phyloP scores from a whole-genome alignment of 1,140 invertebrate genomes.

The Dendroctonus valens region DNA sequence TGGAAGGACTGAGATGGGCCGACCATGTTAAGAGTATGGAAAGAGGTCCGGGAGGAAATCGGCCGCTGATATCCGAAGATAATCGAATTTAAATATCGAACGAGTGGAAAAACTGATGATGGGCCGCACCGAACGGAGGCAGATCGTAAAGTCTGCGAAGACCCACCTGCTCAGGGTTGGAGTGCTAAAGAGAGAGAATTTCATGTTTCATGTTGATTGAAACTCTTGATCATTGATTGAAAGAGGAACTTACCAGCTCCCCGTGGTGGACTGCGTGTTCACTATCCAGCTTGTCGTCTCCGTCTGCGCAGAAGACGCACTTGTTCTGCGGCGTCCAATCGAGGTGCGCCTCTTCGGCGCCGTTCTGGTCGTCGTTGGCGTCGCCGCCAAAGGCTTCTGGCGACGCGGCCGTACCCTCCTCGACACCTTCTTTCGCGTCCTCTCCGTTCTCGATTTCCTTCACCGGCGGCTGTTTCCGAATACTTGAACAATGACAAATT shows the following conservation, averaged over 20 bases:
- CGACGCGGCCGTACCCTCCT: constrained; percentile 25
- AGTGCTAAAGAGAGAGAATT: too few relatives aligned
- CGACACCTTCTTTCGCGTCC: constrained; percentile 6
- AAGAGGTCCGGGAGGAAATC: too few relatives aligned
- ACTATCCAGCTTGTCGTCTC: constrained; percentile 71
- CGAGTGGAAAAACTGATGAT: too few relatives aligned
- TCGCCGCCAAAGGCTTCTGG: constrained; percentile 44
- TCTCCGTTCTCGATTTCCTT: constrained; percentile 20
- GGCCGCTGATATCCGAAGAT: too few relatives aligned
- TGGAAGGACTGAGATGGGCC: too few relatives aligned
- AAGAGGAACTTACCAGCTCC: constrained; percentile 54
- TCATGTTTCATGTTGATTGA: too few relatives aligned
- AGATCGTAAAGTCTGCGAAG: too few relatives aligned
- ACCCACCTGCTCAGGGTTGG: too few relatives aligned
- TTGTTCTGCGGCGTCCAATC: constrained; percentile 84
- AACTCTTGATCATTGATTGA: too few relatives aligned
- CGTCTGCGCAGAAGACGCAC: constrained; percentile 75
- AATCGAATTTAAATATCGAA: too few relatives aligned
- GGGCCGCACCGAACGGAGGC: too few relatives aligned
- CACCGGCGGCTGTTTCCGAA: constrained; percentile 19
- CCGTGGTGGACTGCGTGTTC: constrained; percentile 60
- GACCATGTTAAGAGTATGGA: too few relatives aligned
- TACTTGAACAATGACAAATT: constrained; percentile 6
- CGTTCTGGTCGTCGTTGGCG: constrained; percentile 40
- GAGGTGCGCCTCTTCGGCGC: constrained; percentile 44